Base-by-base conservation (phyloP, 1,140 invertebrate genomes). In the Homarus americanus region DNA sequence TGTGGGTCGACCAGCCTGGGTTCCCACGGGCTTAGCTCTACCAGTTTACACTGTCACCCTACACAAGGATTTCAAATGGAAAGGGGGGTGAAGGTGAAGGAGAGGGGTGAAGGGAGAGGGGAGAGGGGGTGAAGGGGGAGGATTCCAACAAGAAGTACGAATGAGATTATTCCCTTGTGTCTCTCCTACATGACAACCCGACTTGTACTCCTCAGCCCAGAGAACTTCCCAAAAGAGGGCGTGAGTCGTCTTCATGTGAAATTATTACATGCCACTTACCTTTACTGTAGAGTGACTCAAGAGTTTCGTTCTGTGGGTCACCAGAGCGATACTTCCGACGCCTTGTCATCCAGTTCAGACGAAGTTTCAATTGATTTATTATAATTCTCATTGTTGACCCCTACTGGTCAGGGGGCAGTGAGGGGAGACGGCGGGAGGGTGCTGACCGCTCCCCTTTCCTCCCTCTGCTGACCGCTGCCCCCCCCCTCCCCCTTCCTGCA, bases 341-440 rank as follows among this genome's bases (percentile, higher is more conserved):
- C 69, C 5, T n/a, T 3, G 20, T 63, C 28, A 17, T 15, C 79
- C 15, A 28, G n/a, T 82, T 82, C 79, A 66, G 66, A 85, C 83
- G 28, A 41, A 72, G 83, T 72, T 53, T 73, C 69, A 85, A 85
- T 85, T 85, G 83, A 85, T 85, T 85, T 85, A 85, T 85, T 85
- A 36, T 85, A 85, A 72, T 34, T 75, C 63, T 41, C 38, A 84
- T 75, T 85, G 83, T 75, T 85, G 83, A 85, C 83, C 83, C 69
- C 41, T 49, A 85, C 34, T 85, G 83, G 72, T 73, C 69, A 75
- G 32, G 44, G 66, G 83, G 83, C 82, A 80, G 38, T 10, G 82
- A 44, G 66, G n/a, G 66, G 40, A 72, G 66, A 28, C 1, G 69
- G 69, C 7, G 9, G 28, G 40, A 20, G 76, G 76, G 44, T 28